These are phyloP conservation scores for Atopsyche davidsoni DNA, from an alignment of 1,140 invertebrate species.

Conservation along the genomic window DNA sequence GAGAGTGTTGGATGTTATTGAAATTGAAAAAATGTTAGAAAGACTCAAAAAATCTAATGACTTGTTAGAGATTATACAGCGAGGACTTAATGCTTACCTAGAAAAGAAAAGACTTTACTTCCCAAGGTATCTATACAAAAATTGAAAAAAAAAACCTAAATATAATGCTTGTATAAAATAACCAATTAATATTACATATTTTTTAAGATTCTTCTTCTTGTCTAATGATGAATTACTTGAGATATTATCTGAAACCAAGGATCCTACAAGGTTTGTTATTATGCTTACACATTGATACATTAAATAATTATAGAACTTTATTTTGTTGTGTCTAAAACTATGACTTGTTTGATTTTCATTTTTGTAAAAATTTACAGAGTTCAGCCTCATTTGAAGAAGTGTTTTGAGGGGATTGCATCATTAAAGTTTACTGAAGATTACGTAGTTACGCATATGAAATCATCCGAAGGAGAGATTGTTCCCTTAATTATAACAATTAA, in stretches of 20 bases:
- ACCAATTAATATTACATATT: slow-evolving; percentile 2
- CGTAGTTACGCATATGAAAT: slow-evolving; percentile 86
- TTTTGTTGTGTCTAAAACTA: slow-evolving; percentile 8
- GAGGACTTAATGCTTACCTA: slow-evolving; percentile 87
- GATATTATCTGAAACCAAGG: slow-evolving; percentile 94
- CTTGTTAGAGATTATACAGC: slow-evolving; percentile 82
- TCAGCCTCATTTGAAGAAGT: slow-evolving; percentile 97
- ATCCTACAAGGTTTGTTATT: slow-evolving; percentile 90
- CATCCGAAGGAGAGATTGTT: slow-evolving; percentile 82
- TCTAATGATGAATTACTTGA: slow-evolving; percentile 95
- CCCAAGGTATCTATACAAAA: slow-evolving; percentile 47
- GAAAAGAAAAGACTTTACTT: slow-evolving; percentile 94
- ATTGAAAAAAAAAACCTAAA: not conserved
- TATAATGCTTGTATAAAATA: not conserved
- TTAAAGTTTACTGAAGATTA: slow-evolving; percentile 80
- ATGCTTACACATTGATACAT: too few species aligned
- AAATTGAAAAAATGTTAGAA: slow-evolving; percentile 91
- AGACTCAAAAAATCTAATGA: slow-evolving; percentile 83
- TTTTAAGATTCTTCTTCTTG: slow-evolving; percentile 84
- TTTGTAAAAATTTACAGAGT: slow-evolving; percentile 54
- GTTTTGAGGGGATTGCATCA: slow-evolving; percentile 87
- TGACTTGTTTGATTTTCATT: too few species aligned
- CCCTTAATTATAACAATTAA: slow-evolving; percentile 72
- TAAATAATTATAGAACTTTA: too few species aligned
- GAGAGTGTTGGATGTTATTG: slow-evolving; percentile 76